These are phyloP conservation scores for Caradrina kadenii DNA, from an alignment of 2,888 invertebrate species.

Conservation along the genomic window DNA sequence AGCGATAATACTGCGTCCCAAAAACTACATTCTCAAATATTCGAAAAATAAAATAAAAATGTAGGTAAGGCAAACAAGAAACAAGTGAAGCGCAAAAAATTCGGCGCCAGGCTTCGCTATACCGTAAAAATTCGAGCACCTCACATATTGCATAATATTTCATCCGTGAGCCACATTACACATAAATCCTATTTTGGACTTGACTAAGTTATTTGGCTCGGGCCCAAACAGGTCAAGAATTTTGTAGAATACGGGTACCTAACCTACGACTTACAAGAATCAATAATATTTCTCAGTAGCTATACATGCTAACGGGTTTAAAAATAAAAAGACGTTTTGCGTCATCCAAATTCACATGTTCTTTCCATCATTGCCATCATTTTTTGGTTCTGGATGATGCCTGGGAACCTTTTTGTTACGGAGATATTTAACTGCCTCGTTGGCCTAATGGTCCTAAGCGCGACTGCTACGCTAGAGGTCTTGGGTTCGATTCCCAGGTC, in stretches of 20 bases:
- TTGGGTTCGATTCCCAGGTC: no score
- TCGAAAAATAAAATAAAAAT: not conserved
- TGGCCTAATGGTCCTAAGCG: no score
- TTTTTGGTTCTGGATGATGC: no score
- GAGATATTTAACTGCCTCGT: no score
- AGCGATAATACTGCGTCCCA: not conserved
- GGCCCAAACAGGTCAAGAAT: slow-evolving; percentile 43
- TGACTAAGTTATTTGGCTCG: slow-evolving; percentile 49
- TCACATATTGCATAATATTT: slow-evolving; percentile 49
- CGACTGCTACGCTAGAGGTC: no score
- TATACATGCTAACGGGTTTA: not conserved
- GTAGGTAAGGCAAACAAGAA: slow-evolving; percentile 7
- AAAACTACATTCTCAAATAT: not conserved
- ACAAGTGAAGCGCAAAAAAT: slow-evolving; percentile 20
- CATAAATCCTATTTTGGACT: slow-evolving; percentile 38
- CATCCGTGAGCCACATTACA: slow-evolving; percentile 19
- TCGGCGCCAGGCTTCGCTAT: not conserved
- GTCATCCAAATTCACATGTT: no score
- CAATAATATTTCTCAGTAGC: not conserved
- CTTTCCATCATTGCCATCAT: no score
- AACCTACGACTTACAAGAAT: slow-evolving; percentile 3
- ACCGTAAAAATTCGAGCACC: slow-evolving; percentile 31
- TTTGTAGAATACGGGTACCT: slow-evolving; percentile 12
- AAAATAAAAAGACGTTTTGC: not conserved
- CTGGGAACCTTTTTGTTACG: no score